These are phyloP conservation scores for Cinclus mexicanus DNA, from an alignment of 2,113 vertebrate species.

Conservation along the genomic window DNA sequence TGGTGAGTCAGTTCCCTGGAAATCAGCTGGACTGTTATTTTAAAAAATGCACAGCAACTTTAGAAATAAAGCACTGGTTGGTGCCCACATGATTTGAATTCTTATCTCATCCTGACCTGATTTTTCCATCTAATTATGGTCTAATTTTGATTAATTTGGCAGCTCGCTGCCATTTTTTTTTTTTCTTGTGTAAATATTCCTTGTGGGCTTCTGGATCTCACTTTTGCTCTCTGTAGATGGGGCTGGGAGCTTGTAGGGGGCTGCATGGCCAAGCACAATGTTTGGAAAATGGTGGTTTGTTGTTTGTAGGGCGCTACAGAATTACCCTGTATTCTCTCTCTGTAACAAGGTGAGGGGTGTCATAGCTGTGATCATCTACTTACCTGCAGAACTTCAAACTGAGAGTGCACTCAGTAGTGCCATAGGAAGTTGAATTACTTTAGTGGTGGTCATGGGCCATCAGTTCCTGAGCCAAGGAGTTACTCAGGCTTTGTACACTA, in stretches of 20 bases:
- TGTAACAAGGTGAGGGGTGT: not conserved
- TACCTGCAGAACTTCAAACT: not conserved
- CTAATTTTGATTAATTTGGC: constrained; percentile 54
- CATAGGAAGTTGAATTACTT: not conserved
- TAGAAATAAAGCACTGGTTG: constrained; percentile 2
- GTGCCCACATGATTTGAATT: constrained; percentile 2
- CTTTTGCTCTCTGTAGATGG: not conserved
- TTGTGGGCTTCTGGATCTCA: not conserved
- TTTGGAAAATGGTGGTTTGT: not conserved
- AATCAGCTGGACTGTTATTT: constrained; percentile 6
- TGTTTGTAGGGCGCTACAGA: not conserved
- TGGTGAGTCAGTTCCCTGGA: constrained; percentile 1
- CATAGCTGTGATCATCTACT: not conserved
- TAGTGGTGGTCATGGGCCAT: not conserved
- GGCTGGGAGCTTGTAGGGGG: not conserved
- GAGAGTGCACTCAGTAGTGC: not conserved
- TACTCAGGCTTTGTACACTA: not conserved
- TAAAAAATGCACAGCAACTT: constrained; percentile 9
- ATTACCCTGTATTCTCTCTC: not conserved
- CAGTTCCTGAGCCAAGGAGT: not conserved
- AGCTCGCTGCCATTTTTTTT: not conserved
- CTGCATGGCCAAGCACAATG: not conserved
- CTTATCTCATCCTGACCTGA: constrained; percentile 59
- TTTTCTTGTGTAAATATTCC: constrained; percentile 7
- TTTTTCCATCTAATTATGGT: constrained; percentile 55